These are phyloP conservation scores for Podotricha telesiphe DNA, from an alignment of 2,888 invertebrate genomes.

Conservation along the genomic window DNA sequence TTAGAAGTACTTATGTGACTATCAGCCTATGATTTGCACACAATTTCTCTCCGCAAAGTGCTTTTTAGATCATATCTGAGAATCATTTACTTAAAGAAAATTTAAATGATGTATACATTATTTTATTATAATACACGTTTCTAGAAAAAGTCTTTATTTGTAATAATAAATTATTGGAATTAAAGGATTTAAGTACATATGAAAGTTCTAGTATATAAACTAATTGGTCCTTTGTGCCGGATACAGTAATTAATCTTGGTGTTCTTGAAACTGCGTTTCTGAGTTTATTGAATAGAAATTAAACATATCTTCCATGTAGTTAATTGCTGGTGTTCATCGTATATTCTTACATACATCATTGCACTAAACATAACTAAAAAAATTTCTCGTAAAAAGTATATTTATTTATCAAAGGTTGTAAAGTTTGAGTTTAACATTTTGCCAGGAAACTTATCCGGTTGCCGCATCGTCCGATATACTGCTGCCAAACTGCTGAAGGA, in stretches of 20 bases:
- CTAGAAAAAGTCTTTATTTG: background rate
- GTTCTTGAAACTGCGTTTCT: slow-evolving; percentile 23
- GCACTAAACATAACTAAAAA: background rate
- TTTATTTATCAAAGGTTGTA: background rate
- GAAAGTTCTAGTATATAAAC: slow-evolving; percentile 17
- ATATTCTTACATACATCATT: background rate
- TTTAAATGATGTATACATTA: slow-evolving; percentile 15
- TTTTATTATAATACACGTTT: background rate
- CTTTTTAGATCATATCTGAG: slow-evolving; percentile 14
- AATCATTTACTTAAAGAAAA: slow-evolving; percentile 24
- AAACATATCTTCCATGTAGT: slow-evolving; percentile 14
- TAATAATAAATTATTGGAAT: slow-evolving; percentile 15
- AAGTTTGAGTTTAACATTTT: background rate
- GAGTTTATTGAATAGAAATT: slow-evolving; percentile 24
- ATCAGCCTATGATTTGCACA: slow-evolving; percentile 30
- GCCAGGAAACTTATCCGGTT: background rate
- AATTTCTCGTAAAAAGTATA: background rate
- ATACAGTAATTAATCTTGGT: slow-evolving; percentile 30
- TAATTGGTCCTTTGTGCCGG: slow-evolving; percentile 46
- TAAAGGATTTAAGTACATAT: slow-evolving; percentile 5
- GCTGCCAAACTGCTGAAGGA: background rate
- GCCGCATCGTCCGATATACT: background rate
- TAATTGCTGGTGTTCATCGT: slow-evolving; percentile 16
- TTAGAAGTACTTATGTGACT: slow-evolving; percentile 27
- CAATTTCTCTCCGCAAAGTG: slow-evolving; percentile 27